These are phyloP conservation scores for Tauraco hartlaubi DNA, from an alignment of 2,797 vertebrate species.

Conservation along the genomic window DNA sequence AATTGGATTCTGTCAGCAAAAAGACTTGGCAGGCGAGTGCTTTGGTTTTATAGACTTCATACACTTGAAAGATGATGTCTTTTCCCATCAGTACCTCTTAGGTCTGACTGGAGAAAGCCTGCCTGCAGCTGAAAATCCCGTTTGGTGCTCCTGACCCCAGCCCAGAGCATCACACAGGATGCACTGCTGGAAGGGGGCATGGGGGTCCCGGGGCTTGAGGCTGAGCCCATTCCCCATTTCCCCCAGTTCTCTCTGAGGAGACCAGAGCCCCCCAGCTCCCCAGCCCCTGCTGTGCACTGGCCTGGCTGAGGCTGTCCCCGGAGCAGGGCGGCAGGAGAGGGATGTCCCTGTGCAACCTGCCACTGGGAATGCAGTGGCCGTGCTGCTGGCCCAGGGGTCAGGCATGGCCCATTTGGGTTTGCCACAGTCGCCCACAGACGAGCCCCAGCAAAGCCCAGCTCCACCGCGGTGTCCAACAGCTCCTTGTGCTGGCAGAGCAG, in stretches of 20 bases:
- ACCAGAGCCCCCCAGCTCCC: not conserved
- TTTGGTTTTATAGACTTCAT: not conserved
- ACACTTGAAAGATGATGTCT: not conserved
- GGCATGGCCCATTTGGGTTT: not conserved
- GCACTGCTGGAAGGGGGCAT: not conserved
- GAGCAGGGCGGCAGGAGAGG: not conserved
- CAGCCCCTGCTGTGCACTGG: not conserved
- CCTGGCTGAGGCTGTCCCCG: not conserved
- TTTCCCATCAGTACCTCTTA: not conserved
- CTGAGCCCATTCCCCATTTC: not conserved
- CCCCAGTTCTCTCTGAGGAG: not conserved
- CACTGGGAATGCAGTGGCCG: not conserved
- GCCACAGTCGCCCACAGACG: not conserved
- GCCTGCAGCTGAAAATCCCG: accelerated
- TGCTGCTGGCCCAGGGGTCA: not conserved
- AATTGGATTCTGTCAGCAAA: not conserved
- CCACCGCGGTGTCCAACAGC: accelerated
- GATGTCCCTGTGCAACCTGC: not conserved
- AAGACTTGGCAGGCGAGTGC: not conserved
- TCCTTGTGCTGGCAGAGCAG: accelerated
- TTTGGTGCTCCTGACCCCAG: not conserved
- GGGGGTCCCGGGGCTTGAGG: not conserved
- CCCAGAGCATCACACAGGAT: not conserved
- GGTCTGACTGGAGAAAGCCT: not conserved
- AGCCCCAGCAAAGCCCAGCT: not conserved